Base-by-base conservation (phyloP, 2,113 vertebrate genomes). In the Pedetes capensis region DNA sequence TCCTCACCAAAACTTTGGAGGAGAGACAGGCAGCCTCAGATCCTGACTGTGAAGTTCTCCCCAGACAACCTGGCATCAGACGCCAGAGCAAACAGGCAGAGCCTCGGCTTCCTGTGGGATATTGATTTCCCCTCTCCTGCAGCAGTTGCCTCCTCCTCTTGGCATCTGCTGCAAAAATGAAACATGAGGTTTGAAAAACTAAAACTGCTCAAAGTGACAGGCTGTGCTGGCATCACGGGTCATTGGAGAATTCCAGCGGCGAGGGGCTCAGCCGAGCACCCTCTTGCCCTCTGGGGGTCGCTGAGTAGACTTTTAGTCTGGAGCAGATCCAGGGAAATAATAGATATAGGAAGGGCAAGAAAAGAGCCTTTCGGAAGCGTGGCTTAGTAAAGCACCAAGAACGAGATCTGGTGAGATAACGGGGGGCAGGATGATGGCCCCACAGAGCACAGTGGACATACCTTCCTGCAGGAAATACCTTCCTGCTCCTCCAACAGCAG, bases 91-190 rank as follows among this genome's bases (percentile, higher is more conserved):
- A 98, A 94, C 49, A 96, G 96, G 89, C 93, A 98, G 91, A 95
- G 92, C 72, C 85, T 81, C 55, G 76, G 96, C 95, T 98, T 98
- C 97, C 97, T 98, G 96, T 95, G 93, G 97, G 0, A 87, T 98
- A 98, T 98, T 97, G 98, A 98, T 98, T 98, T 98, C 98, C 97
- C 97, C 96, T 98, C 97, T 97, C 97, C 96, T 97, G 75, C 63
- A 96, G 97, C 97, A 93, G 98, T 98, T 98, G 90, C 95, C 98
- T 97, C 95, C 89, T 98, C 97, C 91, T 97, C 97, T 98, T 97
- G 96, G 95, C 96, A 97, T 95, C 96, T 95, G 95, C 92, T 17
- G 13, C 93, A 96, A 95, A 97, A 98, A 94, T 94, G 95, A 98
- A 98, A 98, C 96, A 98, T 75, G 95, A 97, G 96, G 97, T 97